These are phyloP conservation scores for Nothocercus nigrocapillus DNA, from an alignment of 2,113 vertebrate genomes.

Conservation along the genomic window DNA sequence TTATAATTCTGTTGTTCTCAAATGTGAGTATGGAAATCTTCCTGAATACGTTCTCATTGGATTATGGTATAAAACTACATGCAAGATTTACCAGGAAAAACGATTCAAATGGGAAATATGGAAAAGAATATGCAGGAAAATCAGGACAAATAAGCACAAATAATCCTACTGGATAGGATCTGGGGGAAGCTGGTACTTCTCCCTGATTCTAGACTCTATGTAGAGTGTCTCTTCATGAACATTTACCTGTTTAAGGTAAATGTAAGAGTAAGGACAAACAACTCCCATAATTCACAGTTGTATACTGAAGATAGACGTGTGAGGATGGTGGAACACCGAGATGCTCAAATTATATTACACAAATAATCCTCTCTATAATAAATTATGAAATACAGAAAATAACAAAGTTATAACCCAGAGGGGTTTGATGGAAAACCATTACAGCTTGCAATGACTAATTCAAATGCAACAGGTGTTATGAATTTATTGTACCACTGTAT, in stretches of 20 bases:
- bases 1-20: background rate
- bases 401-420: background rate
- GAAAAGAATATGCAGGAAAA: background rate
- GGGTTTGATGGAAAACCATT: background rate
- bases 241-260: background rate
- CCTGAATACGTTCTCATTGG: background rate
- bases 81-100: background rate
- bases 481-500: background rate
- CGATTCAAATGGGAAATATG: background rate
- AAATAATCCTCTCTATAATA: background rate
- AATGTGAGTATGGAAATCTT: background rate
- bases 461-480: background rate
- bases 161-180: background rate
- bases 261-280: no score
- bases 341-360: background rate
- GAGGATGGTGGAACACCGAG: background rate
- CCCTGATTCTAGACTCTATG: background rate
- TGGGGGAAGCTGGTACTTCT: background rate
- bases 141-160: background rate
- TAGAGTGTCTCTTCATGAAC: fast-evolving
- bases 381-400: background rate
- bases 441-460: background rate
- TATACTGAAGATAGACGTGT: background rate
- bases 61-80: background rate
- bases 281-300: background rate